phyloP scores from a whole-genome alignment of 2,797 vertebrate species.

The Hemitrygon akajei region DNA sequence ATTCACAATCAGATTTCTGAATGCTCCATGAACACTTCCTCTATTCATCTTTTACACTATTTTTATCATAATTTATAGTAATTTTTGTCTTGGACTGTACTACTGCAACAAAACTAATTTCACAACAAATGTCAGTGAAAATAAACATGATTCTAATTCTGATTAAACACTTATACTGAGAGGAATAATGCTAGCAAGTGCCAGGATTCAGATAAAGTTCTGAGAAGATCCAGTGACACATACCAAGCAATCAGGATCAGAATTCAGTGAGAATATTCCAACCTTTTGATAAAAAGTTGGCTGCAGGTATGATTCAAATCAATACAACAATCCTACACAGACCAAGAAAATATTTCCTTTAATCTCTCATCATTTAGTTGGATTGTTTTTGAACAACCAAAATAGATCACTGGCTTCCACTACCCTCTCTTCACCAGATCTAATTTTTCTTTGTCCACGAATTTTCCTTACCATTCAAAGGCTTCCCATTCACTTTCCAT shows the following conservation, averaged over 20 bases:
- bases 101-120: too few species aligned
- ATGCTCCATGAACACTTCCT: too few species aligned
- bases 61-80: too few species aligned
- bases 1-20: too few species aligned
- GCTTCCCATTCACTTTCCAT: slow-evolving; percentile 77
- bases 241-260: not conserved
- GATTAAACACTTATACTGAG: not conserved
- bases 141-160: too few species aligned
- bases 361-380: not conserved
- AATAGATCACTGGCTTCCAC: not conserved
- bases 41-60: too few species aligned
- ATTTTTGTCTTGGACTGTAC: too few species aligned
- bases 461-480: slow-evolving; percentile 63
- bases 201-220: not conserved
- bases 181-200: not conserved
- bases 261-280: not conserved
- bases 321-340: not conserved
- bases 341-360: not conserved
- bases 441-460: not conserved
- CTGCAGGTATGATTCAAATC: too few species aligned
- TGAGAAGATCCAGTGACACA: too few species aligned
- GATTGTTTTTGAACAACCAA: not conserved
- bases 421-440: too few species aligned
- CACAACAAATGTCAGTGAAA: too few species aligned
- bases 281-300: not conserved